A percentile compares a stretch with the other conserved stretches of the same genome.
These are phyloP conservation scores for Pluvialis apricaria DNA, from an alignment of 2,113 vertebrate genomes.

Conservation along the genomic window DNA sequence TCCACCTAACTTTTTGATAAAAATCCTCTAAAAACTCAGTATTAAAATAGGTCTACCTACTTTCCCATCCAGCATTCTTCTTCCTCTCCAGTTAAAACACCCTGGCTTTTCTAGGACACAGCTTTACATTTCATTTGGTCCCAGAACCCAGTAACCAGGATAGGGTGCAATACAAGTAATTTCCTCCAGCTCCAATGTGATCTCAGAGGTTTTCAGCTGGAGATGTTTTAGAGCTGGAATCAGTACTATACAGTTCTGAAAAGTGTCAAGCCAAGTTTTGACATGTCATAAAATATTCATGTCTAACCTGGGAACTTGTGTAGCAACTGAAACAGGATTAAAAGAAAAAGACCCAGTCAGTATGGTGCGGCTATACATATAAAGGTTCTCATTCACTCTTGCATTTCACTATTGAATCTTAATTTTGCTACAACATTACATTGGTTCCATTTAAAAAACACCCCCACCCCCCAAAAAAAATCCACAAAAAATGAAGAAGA, in stretches of 20 bases:
- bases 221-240: background rate
- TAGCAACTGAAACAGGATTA: background rate
- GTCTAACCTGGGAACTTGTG: background rate
- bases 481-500: background rate
- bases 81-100: background rate
- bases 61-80: background rate
- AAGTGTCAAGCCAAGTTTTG: background rate
- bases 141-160: background rate
- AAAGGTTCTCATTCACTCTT: background rate
- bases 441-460: background rate
- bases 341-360: background rate
- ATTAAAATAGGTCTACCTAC: background rate
- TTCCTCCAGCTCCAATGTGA: background rate
- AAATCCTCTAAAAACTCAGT: background rate
- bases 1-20: background rate
- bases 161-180: background rate
- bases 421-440: background rate
- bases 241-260: background rate
- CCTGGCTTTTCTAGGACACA: background rate
- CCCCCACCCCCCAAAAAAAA: rapidly evolving
- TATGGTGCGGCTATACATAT: background rate
- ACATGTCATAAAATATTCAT: background rate
- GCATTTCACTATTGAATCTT: background rate
- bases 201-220: background rate
- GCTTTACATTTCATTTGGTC: background rate